Evolutionary conservation across 2,888 invertebrate genomes (phyloP).

Genomic region (Scelioninae gen. 2): DNA sequence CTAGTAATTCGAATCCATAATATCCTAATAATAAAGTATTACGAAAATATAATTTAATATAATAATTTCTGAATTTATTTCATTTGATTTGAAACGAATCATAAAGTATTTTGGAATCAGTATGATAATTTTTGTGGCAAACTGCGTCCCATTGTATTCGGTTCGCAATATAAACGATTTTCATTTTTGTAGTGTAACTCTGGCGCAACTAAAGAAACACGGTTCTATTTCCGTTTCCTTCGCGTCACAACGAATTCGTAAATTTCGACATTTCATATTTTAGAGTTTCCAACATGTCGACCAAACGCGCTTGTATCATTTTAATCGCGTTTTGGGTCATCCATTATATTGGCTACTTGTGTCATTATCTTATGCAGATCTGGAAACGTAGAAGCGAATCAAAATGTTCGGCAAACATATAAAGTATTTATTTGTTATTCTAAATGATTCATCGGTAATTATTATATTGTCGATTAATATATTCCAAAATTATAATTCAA

Average conservation of each 20-base stretch:
- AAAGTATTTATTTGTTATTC: conserved; percentile 22
- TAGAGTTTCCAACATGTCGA: conserved; percentile 25
- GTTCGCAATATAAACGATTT: conserved; percentile 8
- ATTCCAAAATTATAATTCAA: too few species aligned
- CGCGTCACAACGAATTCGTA: conserved; percentile 21
- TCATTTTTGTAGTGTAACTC: conserved; percentile 35
- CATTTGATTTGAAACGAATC: too few species aligned
- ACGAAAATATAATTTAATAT: too few species aligned
- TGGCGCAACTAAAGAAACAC: conserved; percentile 46
- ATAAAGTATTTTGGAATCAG: background rate
- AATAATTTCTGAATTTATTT: too few species aligned
- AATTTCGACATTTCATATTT: background rate
- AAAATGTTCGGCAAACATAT: conserved; percentile 2
- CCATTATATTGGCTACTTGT: conserved; percentile 35
- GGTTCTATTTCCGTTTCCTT: conserved; percentile 50
- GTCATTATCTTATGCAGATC: conserved; percentile 27
- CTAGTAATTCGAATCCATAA: too few species aligned
- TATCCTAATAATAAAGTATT: too few species aligned
- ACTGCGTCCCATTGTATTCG: conserved; percentile 10
- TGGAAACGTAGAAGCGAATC: conserved; percentile 28
- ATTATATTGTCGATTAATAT: too few species aligned
- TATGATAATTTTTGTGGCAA: conserved; percentile 17
- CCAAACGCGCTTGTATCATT: conserved; percentile 15
- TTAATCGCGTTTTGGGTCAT: conserved; percentile 34
- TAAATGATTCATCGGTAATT: too few species aligned